Percentiles rank a stretch among this genome's conserved stretches.
phyloP scores from a whole-genome alignment of 2,888 invertebrate genomes.

The Cheilosia urbana region DNA sequence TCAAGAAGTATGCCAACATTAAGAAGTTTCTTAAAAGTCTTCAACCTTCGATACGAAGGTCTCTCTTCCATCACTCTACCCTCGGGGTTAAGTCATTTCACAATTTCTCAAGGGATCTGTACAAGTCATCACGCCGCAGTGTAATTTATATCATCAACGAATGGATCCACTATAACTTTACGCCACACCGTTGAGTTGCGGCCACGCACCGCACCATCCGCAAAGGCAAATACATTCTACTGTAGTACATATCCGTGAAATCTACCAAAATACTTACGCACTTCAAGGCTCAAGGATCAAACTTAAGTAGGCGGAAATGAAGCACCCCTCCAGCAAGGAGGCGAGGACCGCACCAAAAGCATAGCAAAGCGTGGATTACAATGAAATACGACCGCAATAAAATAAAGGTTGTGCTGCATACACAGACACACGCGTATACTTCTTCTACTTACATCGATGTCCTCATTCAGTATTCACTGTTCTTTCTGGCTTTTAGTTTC shows the following conservation, averaged over 20 bases:
- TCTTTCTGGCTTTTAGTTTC: constrained; percentile 44
- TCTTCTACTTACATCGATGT: constrained; percentile 26
- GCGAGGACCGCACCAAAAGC: constrained; percentile 30
- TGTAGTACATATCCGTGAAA: constrained; percentile 51
- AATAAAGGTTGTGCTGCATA: constrained; percentile 66
- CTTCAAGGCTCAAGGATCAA: constrained; percentile 75
- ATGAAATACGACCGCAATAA: constrained; percentile 74
- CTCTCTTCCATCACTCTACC: background rate
- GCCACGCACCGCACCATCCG: constrained; percentile 31
- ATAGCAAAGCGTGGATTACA: constrained; percentile 69
- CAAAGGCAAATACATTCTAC: constrained; percentile 34
- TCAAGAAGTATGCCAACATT: constrained; percentile 56
- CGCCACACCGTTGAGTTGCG: constrained; percentile 41
- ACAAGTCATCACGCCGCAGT: constrained; percentile 59
- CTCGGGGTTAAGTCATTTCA: constrained; percentile 14
- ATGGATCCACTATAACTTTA: constrained; percentile 53
- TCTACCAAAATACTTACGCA: constrained; percentile 66
- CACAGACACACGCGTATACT: constrained; percentile 5
- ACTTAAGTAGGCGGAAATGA: constrained; percentile 72
- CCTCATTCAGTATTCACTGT: constrained; percentile 15
- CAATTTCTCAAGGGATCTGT: constrained; percentile 43
- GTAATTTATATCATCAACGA: constrained; percentile 67
- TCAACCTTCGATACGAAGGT: constrained; percentile 27
- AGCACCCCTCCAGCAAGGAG: constrained; percentile 49
- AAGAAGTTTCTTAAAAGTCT: constrained; percentile 26